Base-by-base conservation (phyloP, 2,888 invertebrate genomes). In the Octonoba sinensis region DNA sequence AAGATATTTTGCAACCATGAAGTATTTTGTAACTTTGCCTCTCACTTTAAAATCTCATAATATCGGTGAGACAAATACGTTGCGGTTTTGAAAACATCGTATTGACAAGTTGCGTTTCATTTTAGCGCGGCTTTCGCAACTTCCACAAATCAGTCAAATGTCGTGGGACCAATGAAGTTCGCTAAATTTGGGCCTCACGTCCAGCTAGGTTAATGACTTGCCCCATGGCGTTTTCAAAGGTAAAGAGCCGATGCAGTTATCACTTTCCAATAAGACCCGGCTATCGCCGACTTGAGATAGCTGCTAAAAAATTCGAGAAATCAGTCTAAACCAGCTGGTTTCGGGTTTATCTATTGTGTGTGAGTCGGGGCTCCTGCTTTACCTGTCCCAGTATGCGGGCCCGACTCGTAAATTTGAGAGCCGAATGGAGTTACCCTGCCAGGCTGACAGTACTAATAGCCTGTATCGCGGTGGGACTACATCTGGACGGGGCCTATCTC, bases 371-470 rank as follows among this genome's bases (percentile, higher is more conserved):
- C 36, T 36, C 16, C 36, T 54, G 56, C 51, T 62, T 76, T 67
- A 59, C 51, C 65, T 79, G 79, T 64, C 79, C 62, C 79, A 54
- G 79, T 79, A 79, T 73, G 79, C 66, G 78, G 56, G 24, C 56
- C 62, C 16, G 20, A 46, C 72, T 79, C 79, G 67, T 79, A 79
- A 79, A 79, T 79, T 73, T 60, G 27, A 44, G 6, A 54, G 65
- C 36, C 46, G 59, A 79, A 67, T 79, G 62, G 67, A 71, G 65
- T 66, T 57, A 46, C 47, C 71, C 71, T 24, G 54, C 67, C 22
- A 60, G 67, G 73, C 73, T 73, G 79, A 79, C 79, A 72, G 67
- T 79, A 73, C 72, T 79, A 79, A 79, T 72, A 79, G 79, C 59
- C 60, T 79, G 79, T 79, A 73, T 79, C 72, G 22, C 79, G 62